phyloP scores from a whole-genome alignment of 2,888 invertebrate genomes.

The Leucophenga maculata region DNA sequence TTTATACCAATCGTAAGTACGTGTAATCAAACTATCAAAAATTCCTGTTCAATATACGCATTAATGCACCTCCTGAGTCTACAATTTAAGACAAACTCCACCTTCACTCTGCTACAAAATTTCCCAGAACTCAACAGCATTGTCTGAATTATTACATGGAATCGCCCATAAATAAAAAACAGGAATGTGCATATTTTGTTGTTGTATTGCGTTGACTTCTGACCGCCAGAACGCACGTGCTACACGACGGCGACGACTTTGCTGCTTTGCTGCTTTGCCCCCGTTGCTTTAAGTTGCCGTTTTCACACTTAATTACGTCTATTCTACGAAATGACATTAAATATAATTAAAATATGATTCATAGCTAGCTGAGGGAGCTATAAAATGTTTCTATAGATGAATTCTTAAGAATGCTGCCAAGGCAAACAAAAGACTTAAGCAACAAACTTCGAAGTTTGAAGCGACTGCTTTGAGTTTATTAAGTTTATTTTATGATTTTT shows the following conservation, averaged over 20 bases:
- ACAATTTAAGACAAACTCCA: too few species aligned
- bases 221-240: constrained; percentile 12
- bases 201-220: background rate
- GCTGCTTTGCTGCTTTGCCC: background rate
- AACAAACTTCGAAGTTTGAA: constrained; percentile 46
- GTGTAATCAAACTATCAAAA: too few species aligned
- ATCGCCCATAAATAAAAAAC: too few species aligned
- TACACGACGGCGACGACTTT: background rate
- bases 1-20: too few species aligned
- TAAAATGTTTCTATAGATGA: too few species aligned
- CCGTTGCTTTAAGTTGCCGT: background rate
- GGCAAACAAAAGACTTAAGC: constrained; percentile 55
- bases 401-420: constrained; percentile 44
- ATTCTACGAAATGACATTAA: constrained; percentile 10
- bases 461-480: constrained; percentile 16
- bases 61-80: too few species aligned
- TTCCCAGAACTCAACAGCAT: too few species aligned
- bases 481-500: constrained; percentile 19
- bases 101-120: too few species aligned
- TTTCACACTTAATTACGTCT: constrained; percentile 12
- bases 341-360: constrained; percentile 46
- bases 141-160: too few species aligned
- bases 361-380: constrained; percentile 32
- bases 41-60: too few species aligned
- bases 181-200: too few species aligned